Percentiles rank a stretch among this genome's conserved stretches.
These are phyloP conservation scores for Capra hircus DNA, from an alignment of 2,113 vertebrate species.

Conservation along the genomic window DNA sequence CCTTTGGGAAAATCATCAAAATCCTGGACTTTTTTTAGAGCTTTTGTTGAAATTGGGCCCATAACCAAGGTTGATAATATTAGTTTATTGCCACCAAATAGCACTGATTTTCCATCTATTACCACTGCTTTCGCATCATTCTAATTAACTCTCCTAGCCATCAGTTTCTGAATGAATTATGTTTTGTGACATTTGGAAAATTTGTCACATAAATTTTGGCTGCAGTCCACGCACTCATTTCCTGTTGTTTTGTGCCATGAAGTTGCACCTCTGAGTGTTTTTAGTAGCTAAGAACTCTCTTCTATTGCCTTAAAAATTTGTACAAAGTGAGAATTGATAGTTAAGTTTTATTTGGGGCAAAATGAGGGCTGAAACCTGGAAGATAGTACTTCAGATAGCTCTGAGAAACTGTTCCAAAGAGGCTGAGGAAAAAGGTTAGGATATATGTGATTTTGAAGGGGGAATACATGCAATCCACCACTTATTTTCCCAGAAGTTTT, in stretches of 20 bases:
- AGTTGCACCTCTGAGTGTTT: not conserved
- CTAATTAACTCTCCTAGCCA: conserved; percentile 65
- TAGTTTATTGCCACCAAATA: not conserved
- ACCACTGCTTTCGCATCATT: conserved; percentile 24
- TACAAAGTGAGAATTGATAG: not conserved
- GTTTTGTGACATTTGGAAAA: conserved; percentile 59
- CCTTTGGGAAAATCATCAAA: not conserved
- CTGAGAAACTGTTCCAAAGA: not conserved
- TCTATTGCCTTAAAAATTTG: not conserved
- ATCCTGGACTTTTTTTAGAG: not conserved
- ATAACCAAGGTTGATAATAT: not conserved
- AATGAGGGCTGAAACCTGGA: not conserved
- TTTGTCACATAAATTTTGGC: conserved; percentile 62
- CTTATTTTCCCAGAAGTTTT: not conserved
- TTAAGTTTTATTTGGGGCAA: not conserved
- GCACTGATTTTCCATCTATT: conserved; percentile 56
- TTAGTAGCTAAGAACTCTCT: not conserved
- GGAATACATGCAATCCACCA: not conserved
- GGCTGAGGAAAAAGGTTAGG: not conserved
- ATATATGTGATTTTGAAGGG: not conserved
- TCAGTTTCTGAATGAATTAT: conserved; percentile 65
- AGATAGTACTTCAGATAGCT: not conserved
- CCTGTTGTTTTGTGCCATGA: not conserved
- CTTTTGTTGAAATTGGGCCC: not conserved
- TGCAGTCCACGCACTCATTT: conserved; percentile 47